Base-by-base conservation (phyloP, 2,888 invertebrate genomes). In the Drosophila ustulata region DNA sequence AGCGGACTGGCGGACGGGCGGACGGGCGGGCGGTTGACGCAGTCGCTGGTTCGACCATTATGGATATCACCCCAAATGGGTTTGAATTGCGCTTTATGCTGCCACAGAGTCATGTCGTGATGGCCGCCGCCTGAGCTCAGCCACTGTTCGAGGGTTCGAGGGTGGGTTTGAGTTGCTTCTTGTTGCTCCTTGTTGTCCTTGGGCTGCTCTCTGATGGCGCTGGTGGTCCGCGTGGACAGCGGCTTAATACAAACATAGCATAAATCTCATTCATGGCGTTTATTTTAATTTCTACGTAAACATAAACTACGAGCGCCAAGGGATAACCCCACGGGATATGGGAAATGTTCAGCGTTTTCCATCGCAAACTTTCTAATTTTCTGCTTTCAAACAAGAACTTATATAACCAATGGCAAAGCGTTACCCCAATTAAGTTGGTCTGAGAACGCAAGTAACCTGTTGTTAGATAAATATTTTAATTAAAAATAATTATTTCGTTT, bases 251-350 rank as follows among this genome's bases (percentile, higher is more conserved):
- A 90, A 89, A 90, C 90, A 90, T 82, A 81, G 83, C 88, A 90
- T 90, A 91, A 90, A 90, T 90, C 91, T 84, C 82, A 80, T 90
- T 83, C 75, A 37, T 75, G 83, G 84, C 83, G 86, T 90, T 90
- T 90, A 90, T 90, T 90, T 90, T 90, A 89, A 89, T 90, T 90
- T 90, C 82, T 78, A 80, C 80, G 83, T 86, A 82, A 82, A 80
- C 89, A 90, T 90, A 90, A 90, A 90, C 86, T 80, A 87, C 73
- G 85, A 80, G 80, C 81, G 74, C 75, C 77, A 74, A 76, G 88
- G 88, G 89, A 82, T 50, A 45, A 62, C 82, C 61, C 79, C 62
- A 65, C 71, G 52, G 68, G 75, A 49, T 53, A 52, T 45, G 4
- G 37, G 52, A 43, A 26, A 37, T 41, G 32, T 30, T 50, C 25